phyloP scores from a whole-genome alignment of 1,140 invertebrate species.

The Homalodisca vitripennis region DNA sequence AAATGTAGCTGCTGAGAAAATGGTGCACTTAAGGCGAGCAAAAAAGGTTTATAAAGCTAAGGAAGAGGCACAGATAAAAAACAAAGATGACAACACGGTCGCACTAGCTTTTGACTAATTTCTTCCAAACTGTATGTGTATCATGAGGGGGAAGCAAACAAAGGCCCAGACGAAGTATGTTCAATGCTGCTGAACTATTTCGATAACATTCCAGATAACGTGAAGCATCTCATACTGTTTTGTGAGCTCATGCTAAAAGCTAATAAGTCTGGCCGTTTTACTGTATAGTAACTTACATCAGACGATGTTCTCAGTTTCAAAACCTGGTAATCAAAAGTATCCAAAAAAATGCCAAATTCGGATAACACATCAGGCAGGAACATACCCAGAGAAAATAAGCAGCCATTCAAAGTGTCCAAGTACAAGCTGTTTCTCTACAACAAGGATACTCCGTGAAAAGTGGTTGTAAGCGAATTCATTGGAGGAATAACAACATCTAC shows the following conservation, averaged over 20 bases:
- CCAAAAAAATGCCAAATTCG: background rate
- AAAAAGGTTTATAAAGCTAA: slow-evolving; percentile 27
- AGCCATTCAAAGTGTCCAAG: background rate
- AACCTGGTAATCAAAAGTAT: background rate
- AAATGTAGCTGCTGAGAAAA: slow-evolving; percentile 20
- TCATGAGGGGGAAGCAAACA: slow-evolving; percentile 38
- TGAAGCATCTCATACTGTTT: slow-evolving; percentile 21
- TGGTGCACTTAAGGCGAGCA: slow-evolving; percentile 26
- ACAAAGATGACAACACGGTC: slow-evolving; percentile 20
- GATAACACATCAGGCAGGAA: background rate
- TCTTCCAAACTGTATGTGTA: slow-evolving; percentile 36
- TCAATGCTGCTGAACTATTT: slow-evolving; percentile 38
- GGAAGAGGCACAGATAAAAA: slow-evolving; percentile 10
- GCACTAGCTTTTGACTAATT: slow-evolving; percentile 36
- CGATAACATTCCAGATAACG: slow-evolving; percentile 19
- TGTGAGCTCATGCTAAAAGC: background rate
- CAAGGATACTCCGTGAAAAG: background rate
- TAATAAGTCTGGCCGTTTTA: background rate
- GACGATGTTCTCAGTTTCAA: background rate
- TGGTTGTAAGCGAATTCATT: background rate
- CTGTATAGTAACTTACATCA: background rate
- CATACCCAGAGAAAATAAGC: background rate
- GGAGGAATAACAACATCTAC: too few relatives aligned
- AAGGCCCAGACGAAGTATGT: slow-evolving; percentile 37
- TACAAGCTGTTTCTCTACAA: background rate